A percentile compares a stretch with the other conserved stretches of the same genome.
These are phyloP conservation scores for Paramormyrops kingsleyae DNA, from an alignment of 2,113 vertebrate genomes.

Conservation along the genomic window DNA sequence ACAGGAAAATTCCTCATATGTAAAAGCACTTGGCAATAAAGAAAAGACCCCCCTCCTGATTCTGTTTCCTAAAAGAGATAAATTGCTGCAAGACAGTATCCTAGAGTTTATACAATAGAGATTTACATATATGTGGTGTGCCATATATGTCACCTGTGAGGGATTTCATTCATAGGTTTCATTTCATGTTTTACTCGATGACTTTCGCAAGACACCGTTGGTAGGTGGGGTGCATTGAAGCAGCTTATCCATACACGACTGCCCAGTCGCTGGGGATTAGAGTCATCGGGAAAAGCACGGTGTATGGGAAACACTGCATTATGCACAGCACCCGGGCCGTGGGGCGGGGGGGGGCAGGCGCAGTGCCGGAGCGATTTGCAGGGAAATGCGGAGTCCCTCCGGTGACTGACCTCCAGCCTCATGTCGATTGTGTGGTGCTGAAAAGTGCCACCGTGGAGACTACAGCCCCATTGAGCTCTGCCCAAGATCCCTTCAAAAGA, in stretches of 20 bases:
- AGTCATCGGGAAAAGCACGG: constrained; percentile 7
- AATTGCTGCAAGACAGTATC: not conserved
- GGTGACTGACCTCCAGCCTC: constrained; percentile 10
- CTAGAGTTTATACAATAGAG: not conserved
- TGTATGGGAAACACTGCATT: constrained; percentile 13
- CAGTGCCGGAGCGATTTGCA: not conserved
- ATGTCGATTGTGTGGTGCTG: not conserved
- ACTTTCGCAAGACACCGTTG: not conserved
- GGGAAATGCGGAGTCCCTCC: constrained; percentile 9
- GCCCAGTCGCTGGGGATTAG: constrained; percentile 1
- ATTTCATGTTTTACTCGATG: not conserved
- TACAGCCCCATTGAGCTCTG: not conserved
- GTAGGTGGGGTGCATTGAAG: not conserved
- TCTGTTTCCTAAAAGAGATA: not conserved
- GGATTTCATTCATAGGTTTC: not conserved
- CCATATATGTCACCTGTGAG: not conserved
- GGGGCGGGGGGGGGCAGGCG: not conserved
- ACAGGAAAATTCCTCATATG: not conserved
- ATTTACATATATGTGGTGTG: not conserved
- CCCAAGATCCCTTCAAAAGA: constrained; percentile 14
- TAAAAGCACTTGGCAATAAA: not conserved
- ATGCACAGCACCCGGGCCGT: not conserved
- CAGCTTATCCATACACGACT: not conserved
- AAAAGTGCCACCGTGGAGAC: not conserved
- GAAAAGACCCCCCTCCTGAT: not conserved